Evolutionary conservation across 1,140 invertebrate species (phyloP).

Genomic region (Penaeus japonicus): DNA sequence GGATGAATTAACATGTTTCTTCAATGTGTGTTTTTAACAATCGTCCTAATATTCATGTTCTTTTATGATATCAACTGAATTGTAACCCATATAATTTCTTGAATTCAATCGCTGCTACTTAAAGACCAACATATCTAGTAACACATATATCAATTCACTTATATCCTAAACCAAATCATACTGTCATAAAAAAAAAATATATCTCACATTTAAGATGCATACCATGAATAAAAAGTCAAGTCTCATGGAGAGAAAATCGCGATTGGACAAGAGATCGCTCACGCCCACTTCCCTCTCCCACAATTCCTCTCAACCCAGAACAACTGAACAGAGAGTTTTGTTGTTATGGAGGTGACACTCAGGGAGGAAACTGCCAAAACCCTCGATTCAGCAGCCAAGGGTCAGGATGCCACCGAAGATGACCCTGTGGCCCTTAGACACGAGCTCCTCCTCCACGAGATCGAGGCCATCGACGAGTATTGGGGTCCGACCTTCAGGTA

Average conservation of each 20-base stretch:
- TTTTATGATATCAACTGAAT: no score
- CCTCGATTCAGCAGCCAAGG: slow-evolving; percentile 11
- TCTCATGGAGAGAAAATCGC: no score
- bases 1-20: not conserved
- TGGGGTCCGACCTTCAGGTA: slow-evolving; percentile 82
- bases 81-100: no score
- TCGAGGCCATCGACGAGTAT: slow-evolving; percentile 89
- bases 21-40: not conserved
- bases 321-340: slow-evolving; percentile 16
- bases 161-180: no score
- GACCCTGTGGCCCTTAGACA: slow-evolving; percentile 60
- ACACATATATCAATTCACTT: no score
- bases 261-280: not conserved
- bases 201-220: not conserved
- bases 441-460: slow-evolving; percentile 81
- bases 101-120: no score
- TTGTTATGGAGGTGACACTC: slow-evolving; percentile 45
- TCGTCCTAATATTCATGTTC: no score
- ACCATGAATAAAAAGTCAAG: not conserved
- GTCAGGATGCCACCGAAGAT: slow-evolving; percentile 37
- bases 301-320: not conserved
- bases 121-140: no score
- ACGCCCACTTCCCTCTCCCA: slow-evolving; percentile 20
- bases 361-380: slow-evolving; percentile 16
- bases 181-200: not conserved